These are phyloP conservation scores for Triplophysa rosa DNA, from an alignment of 2,113 vertebrate species.

Conservation along the genomic window DNA sequence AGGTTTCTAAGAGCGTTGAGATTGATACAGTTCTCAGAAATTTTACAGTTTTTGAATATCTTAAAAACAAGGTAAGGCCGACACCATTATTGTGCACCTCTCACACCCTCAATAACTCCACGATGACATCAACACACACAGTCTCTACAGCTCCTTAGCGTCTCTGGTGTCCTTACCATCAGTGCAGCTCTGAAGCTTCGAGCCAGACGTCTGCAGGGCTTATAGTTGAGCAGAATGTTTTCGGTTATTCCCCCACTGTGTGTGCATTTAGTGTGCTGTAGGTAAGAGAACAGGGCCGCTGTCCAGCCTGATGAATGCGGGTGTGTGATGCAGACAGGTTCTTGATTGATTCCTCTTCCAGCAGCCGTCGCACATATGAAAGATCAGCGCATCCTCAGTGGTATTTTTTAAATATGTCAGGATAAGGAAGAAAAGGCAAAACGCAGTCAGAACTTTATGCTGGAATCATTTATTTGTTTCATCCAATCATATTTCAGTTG, in stretches of 20 bases:
- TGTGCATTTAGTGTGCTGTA: slow-evolving; percentile 36
- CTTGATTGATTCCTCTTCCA: slow-evolving; percentile 28
- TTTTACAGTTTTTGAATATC: slow-evolving; percentile 99
- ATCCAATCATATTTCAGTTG: not conserved
- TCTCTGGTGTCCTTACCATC: slow-evolving; percentile 2
- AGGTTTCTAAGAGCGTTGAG: slow-evolving; percentile 98
- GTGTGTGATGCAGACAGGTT: slow-evolving; percentile 19
- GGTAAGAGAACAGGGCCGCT: slow-evolving; percentile 27
- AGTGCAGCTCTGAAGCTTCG: slow-evolving; percentile 55
- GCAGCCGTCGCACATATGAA: slow-evolving; percentile 13
- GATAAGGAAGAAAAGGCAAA: slow-evolving; percentile 19
- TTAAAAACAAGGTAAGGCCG: slow-evolving; percentile 97
- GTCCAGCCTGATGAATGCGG: slow-evolving; percentile 32
- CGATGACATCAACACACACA: slow-evolving; percentile 35
- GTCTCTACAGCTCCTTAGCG: not conserved
- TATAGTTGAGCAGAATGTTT: slow-evolving; percentile 66
- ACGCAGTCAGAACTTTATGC: slow-evolving; percentile 21
- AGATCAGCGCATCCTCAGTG: slow-evolving; percentile 5
- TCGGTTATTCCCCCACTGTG: slow-evolving; percentile 5
- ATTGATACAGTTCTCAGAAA: slow-evolving; percentile 99
- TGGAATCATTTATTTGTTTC: slow-evolving; percentile 35
- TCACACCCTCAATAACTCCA: slow-evolving; percentile 29
- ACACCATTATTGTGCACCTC: slow-evolving; percentile 29
- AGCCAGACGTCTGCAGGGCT: slow-evolving; percentile 73
- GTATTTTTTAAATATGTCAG: slow-evolving; percentile 18